phyloP scores from a whole-genome alignment of 2,888 invertebrate genomes.

The Drosophila nr. perissopoda region DNA sequence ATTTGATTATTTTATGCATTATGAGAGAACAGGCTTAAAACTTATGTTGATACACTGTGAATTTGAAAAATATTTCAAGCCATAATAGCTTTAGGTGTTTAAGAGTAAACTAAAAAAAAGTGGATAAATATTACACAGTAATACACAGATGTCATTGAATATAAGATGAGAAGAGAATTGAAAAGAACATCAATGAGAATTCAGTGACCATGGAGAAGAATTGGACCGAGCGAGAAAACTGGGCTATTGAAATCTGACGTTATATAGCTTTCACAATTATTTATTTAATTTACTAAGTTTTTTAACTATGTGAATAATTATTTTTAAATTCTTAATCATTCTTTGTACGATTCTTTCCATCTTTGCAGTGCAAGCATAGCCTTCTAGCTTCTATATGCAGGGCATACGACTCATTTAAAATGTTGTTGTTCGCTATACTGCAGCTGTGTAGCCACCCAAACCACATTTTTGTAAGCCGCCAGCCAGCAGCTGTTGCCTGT shows the following conservation, averaged over 20 bases:
- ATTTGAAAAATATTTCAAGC: neutral
- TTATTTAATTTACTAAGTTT: neutral
- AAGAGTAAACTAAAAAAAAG: neutral
- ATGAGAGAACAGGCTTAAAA: too few relatives aligned
- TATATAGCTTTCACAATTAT: slow-evolving; percentile 5
- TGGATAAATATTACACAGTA: neutral
- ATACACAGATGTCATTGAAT: neutral
- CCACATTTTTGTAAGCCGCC: slow-evolving; percentile 65
- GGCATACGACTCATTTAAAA: slow-evolving; percentile 20
- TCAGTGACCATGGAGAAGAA: slow-evolving; percentile 2
- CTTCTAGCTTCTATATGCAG: slow-evolving; percentile 6
- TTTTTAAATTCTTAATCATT: neutral
- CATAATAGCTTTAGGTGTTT: neutral
- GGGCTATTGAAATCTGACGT: neutral
- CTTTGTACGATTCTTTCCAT: neutral
- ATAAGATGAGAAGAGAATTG: neutral
- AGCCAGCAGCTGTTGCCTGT: slow-evolving; percentile 54
- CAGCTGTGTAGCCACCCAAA: slow-evolving; percentile 63
- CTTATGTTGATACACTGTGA: neutral
- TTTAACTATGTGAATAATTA: neutral
- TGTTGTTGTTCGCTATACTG: slow-evolving; percentile 22
- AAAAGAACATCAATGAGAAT: neutral
- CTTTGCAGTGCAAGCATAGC: neutral
- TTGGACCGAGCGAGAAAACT: slow-evolving; percentile 10
- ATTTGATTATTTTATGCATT: slow-evolving; percentile 32